Evolutionary conservation across 2,113 vertebrate genomes (phyloP).

Genomic region (Erinaceus europaeus): DNA sequence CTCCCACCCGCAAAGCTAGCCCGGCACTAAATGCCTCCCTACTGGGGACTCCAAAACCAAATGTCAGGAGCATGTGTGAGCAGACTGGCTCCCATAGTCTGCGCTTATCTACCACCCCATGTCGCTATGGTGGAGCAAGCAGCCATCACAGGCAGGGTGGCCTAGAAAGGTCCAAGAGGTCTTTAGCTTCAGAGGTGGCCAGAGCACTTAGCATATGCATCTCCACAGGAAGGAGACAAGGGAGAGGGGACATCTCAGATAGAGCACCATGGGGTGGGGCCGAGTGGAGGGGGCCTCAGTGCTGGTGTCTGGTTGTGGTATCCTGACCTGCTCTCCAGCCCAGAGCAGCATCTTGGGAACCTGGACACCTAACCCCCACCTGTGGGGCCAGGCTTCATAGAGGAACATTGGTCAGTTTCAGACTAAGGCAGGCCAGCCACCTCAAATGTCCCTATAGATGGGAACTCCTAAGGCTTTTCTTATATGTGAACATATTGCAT

Average conservation of each 20-base stretch:
- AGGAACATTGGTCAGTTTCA: background rate
- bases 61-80: rapidly evolving
- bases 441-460: background rate
- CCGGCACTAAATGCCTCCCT: too few relatives aligned
- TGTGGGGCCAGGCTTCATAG: background rate
- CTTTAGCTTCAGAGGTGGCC: background rate
- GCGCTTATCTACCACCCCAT: background rate
- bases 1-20: too few relatives aligned
- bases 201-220: too few relatives aligned
- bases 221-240: background rate
- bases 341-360: background rate
- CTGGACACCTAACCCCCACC: background rate
- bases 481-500: too few relatives aligned
- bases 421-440: too few relatives aligned
- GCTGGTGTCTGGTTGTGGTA: background rate
- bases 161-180: background rate
- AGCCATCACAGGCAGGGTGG: background rate
- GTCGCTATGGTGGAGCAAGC: background rate
- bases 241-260: background rate
- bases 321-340: background rate
- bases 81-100: too few relatives aligned
- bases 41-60: background rate
- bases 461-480: background rate
- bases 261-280: background rate
- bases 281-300: background rate